Percentiles rank a stretch among this genome's conserved stretches.
Conservation (phyloP, 2,888 invertebrate species). For the Drosophila pegasa region DNA sequence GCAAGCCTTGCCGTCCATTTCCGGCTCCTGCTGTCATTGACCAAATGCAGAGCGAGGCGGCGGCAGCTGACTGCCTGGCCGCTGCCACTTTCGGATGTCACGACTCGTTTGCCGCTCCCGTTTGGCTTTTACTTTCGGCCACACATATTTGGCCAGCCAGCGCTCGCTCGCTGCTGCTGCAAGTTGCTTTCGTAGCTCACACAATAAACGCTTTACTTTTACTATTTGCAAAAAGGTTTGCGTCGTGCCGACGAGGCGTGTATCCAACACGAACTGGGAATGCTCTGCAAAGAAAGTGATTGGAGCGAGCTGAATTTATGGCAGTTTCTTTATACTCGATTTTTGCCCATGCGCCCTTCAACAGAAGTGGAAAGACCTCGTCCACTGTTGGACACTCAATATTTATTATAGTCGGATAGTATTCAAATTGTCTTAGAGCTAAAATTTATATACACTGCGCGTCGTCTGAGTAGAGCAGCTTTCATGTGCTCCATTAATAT, state of each 20-base stretch:
- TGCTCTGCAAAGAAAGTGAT: neutral
- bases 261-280: neutral
- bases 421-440: too few species aligned
- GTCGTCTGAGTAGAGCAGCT: too few species aligned
- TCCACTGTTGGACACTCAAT: too few species aligned
- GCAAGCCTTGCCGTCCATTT: constrained; percentile 47
- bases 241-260: constrained; percentile 33
- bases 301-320: neutral
- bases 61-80: constrained; percentile 3
- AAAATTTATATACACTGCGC: too few species aligned
- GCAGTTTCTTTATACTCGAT: too few species aligned
- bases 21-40: constrained; percentile 69
- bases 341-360: too few species aligned
- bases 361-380: too few species aligned
- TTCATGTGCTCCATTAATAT: too few species aligned
- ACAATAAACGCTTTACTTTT: constrained; percentile 49
- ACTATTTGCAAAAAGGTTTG: constrained; percentile 36
- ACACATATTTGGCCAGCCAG: constrained; percentile 46
- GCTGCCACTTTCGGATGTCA: constrained; percentile 39
- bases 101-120: constrained; percentile 58
- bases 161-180: too few species aligned
- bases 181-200: constrained; percentile 31
- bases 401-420: too few species aligned
- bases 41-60: constrained; percentile 45
- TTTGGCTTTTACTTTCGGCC: constrained; percentile 74